These are phyloP conservation scores for Microplitis deprimator DNA, from an alignment of 2,888 invertebrate species.

Conservation along the genomic window DNA sequence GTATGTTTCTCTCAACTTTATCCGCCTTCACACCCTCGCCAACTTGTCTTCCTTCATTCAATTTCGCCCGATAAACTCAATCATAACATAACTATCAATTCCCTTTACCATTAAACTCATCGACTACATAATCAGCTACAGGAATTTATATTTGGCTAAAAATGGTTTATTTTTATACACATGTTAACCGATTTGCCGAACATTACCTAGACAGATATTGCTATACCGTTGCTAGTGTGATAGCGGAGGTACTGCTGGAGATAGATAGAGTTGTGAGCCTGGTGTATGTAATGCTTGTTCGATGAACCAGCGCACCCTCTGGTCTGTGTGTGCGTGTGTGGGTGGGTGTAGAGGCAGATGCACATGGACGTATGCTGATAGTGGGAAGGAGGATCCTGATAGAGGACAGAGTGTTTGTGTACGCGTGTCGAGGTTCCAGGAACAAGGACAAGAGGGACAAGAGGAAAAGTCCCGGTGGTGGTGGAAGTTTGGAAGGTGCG, in stretches of 20 bases:
- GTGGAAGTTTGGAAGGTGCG: constrained; percentile 31
- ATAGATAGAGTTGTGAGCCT: not conserved
- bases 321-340: not conserved
- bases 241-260: constrained; percentile 4
- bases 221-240: not conserved
- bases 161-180: not conserved
- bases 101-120: too few species aligned
- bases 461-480: constrained; percentile 19
- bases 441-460: not conserved
- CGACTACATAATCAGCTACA: too few species aligned
- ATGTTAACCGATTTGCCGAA: not conserved
- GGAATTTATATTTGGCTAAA: too few species aligned
- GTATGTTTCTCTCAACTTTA: not conserved
- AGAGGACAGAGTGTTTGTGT: constrained; percentile 11
- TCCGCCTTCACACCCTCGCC: too few species aligned
- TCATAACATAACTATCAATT: too few species aligned
- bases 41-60: too few species aligned
- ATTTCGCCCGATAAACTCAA: too few species aligned
- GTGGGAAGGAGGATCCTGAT: not conserved
- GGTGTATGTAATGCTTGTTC: constrained; percentile 1
- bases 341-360: not conserved
- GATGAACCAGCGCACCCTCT: constrained; percentile 5
- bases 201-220: constrained; percentile 23
- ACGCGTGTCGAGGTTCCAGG: constrained; percentile 32
- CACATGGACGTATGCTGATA: not conserved